Evolutionary conservation across 30 jellyfish, hydroid and myxozoan genomes (phyloP).

Genomic region (Pelagia noctiluca): DNA sequence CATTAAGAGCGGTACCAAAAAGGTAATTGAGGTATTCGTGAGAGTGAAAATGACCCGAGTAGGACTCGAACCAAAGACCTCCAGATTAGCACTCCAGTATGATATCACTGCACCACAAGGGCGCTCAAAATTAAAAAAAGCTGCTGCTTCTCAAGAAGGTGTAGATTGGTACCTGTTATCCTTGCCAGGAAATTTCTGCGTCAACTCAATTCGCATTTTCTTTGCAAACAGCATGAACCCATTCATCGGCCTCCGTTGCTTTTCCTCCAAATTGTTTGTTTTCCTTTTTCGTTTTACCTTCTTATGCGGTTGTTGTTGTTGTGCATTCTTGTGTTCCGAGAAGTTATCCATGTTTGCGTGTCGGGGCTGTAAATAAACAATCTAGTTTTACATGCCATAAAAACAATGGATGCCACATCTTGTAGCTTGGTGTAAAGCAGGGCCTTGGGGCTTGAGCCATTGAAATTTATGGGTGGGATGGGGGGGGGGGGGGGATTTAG

Average conservation of each 20-base stretch:
- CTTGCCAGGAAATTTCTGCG: constrained; percentile 92
- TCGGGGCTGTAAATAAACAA: too few relatives aligned
- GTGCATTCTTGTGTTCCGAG: background rate
- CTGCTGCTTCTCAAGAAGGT: too few relatives aligned
- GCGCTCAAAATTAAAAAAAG: too few relatives aligned
- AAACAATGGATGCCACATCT: constrained; percentile 24
- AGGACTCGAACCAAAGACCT: too few relatives aligned
- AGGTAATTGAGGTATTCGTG: too few relatives aligned
- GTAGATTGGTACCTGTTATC: constrained; percentile 92
- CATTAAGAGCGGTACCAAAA: too few relatives aligned
- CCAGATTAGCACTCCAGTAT: too few relatives aligned
- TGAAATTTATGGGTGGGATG: background rate
- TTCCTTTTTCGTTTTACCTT: constrained; percentile 73
- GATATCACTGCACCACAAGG: too few relatives aligned
- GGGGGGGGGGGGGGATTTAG: too few relatives aligned
- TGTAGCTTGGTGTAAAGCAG: constrained; percentile 53
- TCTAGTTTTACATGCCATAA: too few relatives aligned
- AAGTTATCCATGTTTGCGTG: too few relatives aligned
- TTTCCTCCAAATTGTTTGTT: constrained; percentile 70
- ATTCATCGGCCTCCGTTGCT: constrained; percentile 97
- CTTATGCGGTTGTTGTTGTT: background rate
- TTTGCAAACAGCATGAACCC: constrained; percentile 99
- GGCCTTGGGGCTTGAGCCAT: constrained; percentile 12
- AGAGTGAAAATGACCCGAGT: too few relatives aligned
- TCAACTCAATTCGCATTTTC: constrained; percentile 87